These are phyloP conservation scores for Pardosa pseudoannulata DNA, from an alignment of 2,888 invertebrate species.

Conservation along the genomic window DNA sequence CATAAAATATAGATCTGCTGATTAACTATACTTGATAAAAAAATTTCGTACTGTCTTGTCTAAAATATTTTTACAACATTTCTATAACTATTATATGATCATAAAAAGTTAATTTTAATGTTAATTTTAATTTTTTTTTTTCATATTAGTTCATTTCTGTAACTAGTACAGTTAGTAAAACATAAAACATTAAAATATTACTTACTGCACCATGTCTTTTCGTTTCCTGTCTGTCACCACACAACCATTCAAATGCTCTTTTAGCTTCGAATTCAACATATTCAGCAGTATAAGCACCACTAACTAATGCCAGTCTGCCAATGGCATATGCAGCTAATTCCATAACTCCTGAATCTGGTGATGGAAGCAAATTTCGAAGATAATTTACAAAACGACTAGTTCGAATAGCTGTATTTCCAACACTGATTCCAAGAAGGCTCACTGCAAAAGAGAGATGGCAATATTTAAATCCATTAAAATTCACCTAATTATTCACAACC, in stretches of 20 bases:
- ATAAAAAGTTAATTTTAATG: too few relatives aligned
- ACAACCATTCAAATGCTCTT: constrained; percentile 95
- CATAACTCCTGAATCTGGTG: constrained; percentile 93
- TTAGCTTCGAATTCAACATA: constrained; percentile 99
- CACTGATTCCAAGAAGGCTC: constrained; percentile 94
- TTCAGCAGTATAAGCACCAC: constrained; percentile 94
- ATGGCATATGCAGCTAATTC: constrained; percentile 97
- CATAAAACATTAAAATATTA: constrained; percentile 36
- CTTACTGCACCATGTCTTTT: constrained; percentile 91
- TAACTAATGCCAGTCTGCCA: constrained; percentile 89
- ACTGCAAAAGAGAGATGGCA: too few relatives aligned
- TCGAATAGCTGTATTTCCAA: constrained; percentile 92
- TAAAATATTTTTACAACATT: too few relatives aligned
- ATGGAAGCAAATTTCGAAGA: constrained; percentile 89
- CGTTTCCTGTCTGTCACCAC: constrained; percentile 92
- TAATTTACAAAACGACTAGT: constrained; percentile 96
- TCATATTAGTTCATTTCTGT: too few relatives aligned
- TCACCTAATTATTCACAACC: too few relatives aligned
- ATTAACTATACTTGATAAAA: too few relatives aligned
- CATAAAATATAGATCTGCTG: too few relatives aligned
- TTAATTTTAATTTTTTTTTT: too few relatives aligned
- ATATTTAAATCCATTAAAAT: too few relatives aligned
- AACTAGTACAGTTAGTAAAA: too few relatives aligned
- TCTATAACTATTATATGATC: too few relatives aligned
- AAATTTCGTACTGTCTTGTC: too few relatives aligned